Evolutionary conservation across 2,113 vertebrate species (phyloP).

Genomic region (Plestiodon gilberti): DNA sequence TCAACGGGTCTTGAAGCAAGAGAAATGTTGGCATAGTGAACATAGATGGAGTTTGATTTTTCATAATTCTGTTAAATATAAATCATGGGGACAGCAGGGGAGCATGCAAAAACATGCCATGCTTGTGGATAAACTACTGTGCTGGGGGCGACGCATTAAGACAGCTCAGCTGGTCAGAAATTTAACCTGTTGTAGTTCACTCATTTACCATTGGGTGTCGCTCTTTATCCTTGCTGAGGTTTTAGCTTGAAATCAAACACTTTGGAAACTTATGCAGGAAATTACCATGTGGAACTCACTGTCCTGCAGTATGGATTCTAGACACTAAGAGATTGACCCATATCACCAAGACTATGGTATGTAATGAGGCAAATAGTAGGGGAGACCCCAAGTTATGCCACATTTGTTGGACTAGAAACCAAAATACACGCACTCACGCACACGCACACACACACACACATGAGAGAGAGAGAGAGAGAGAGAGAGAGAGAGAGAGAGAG

Average conservation of each 20-base stretch:
- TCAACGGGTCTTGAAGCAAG: background rate
- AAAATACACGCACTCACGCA: background rate
- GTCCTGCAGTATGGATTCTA: background rate
- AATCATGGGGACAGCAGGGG: background rate
- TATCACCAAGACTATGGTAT: background rate
- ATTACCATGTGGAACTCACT: background rate
- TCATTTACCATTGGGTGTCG: conserved; percentile 1
- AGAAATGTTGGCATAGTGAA: background rate
- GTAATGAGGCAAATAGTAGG: background rate
- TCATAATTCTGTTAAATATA: background rate
- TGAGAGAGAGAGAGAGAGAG: no score
- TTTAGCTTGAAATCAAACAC: background rate
- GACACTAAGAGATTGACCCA: background rate
- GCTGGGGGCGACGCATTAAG: no score
- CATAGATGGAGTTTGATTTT: background rate
- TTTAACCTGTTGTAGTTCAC: background rate
- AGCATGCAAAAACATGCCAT: background rate
- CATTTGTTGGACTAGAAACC: background rate
- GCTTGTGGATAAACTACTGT: background rate
- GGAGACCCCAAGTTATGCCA: background rate
- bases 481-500: no score
- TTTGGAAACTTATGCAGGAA: background rate
- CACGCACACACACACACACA: background rate
- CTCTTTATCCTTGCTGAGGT: conserved; percentile 3
- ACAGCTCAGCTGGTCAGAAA: background rate